Evolutionary conservation across 2,113 vertebrate genomes (phyloP).

Genomic region (Chionis minor): DNA sequence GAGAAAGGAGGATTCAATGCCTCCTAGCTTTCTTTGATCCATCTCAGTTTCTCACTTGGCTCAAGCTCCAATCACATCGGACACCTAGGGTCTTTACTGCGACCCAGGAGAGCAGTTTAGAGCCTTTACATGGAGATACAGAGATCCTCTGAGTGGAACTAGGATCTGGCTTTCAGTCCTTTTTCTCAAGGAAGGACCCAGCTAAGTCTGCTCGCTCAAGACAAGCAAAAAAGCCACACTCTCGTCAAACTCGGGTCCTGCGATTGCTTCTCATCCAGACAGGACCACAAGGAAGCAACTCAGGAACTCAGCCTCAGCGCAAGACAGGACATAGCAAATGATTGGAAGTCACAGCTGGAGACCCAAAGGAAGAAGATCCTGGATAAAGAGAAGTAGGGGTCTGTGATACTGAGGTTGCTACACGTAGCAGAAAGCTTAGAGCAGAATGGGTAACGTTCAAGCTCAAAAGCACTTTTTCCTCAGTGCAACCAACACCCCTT

Average conservation of each 20-base stretch:
- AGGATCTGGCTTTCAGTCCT: neutral
- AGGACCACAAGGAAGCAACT: neutral
- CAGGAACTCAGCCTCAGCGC: neutral
- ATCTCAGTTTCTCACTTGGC: neutral
- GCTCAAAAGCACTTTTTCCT: neutral
- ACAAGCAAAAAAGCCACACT: neutral
- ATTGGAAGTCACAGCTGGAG: neutral
- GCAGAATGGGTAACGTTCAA: neutral
- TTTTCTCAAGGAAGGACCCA: neutral
- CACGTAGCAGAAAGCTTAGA: neutral
- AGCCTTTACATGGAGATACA: neutral
- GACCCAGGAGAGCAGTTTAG: neutral
- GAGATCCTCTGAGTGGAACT: neutral
- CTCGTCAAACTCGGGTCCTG: neutral
- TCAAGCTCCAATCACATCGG: neutral
- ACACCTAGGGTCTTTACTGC: neutral
- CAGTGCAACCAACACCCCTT: neutral
- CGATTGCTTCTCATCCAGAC: neutral
- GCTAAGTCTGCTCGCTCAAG: neutral
- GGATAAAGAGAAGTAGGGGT: neutral
- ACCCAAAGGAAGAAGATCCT: neutral
- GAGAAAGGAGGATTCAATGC: neutral
- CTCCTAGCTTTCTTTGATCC: neutral
- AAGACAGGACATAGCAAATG: neutral
- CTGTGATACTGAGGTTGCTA: neutral